Evolutionary conservation across 37 sponge, comb jelly and placozoan genomes (phyloP).

Genomic region (Spongilla lacustris): DNA sequence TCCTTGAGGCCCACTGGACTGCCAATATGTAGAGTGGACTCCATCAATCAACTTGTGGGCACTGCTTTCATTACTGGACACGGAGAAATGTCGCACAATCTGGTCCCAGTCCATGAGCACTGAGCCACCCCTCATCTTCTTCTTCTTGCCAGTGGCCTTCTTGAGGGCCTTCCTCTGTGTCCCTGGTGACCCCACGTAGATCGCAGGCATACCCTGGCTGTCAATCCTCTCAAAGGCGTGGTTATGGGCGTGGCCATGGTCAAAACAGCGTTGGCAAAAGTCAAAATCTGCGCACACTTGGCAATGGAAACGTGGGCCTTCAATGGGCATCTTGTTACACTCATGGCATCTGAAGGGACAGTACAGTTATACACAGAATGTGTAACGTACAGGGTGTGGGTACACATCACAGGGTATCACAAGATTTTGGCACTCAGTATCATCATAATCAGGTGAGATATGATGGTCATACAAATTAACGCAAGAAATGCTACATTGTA

Average conservation of each 20-base stretch:
- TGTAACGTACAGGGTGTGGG: too few relatives aligned
- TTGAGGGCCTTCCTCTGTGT: neutral
- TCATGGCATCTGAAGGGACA: conserved; percentile 64
- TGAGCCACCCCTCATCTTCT: conserved; percentile 84
- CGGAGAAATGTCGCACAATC: conserved; percentile 71
- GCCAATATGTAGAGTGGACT: conserved; percentile 82
- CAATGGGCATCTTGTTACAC: conserved; percentile 77
- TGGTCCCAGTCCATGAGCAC: conserved; percentile 89
- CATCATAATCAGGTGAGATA: too few relatives aligned
- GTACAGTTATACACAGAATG: neutral
- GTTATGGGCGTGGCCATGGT: conserved; percentile 73
- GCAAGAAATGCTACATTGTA: too few relatives aligned
- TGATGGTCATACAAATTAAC: too few relatives aligned
- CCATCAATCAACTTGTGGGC: conserved; percentile 71
- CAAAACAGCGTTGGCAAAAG: conserved; percentile 87
- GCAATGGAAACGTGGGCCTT: conserved; percentile 88
- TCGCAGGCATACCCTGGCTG: conserved; percentile 77
- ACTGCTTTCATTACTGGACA: conserved; percentile 73
- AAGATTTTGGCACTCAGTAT: too few relatives aligned
- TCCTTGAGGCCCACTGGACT: conserved; percentile 90
- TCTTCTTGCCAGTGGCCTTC: conserved; percentile 32
- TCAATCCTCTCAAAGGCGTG: conserved; percentile 90
- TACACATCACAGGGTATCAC: too few relatives aligned
- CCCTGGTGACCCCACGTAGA: conserved; percentile 73
- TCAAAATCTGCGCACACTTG: conserved; percentile 90